Conservation (phyloP, 1,140 invertebrate genomes). For the Musca vetustissima region DNA sequence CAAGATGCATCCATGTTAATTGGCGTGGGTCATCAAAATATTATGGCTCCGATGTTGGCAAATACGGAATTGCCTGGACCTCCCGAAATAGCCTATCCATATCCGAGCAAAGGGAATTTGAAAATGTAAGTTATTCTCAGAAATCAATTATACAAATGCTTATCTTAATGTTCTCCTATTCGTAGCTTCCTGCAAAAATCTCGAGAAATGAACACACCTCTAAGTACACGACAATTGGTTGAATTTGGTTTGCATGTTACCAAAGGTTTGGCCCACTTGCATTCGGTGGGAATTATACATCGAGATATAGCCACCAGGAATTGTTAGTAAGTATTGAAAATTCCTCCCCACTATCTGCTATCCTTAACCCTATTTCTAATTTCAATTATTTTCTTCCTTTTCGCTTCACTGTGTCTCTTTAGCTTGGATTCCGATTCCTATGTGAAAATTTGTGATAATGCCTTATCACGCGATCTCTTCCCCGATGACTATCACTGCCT, state of each 20-base stretch:
- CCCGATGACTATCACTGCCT: slow-evolving; percentile 94
- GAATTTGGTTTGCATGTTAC: slow-evolving; percentile 87
- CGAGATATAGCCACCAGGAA: slow-evolving; percentile 89
- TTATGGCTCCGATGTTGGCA: slow-evolving; percentile 78
- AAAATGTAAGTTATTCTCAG: slow-evolving; percentile 69
- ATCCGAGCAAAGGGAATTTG: slow-evolving; percentile 79
- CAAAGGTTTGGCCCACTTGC: slow-evolving; percentile 84
- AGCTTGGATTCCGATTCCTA: slow-evolving; percentile 80
- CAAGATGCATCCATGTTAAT: slow-evolving; percentile 83
- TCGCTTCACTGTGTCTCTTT: slow-evolving; percentile 32
- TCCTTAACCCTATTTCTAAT: neutral
- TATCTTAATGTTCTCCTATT: neutral
- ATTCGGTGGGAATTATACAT: slow-evolving; percentile 85
- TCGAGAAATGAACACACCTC: slow-evolving; percentile 59
- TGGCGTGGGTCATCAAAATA: slow-evolving; percentile 78
- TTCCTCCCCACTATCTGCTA: neutral
- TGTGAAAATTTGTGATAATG: slow-evolving; percentile 87
- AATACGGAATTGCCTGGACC: slow-evolving; percentile 73
- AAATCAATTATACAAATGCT: neutral
- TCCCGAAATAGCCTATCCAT: slow-evolving; percentile 81
- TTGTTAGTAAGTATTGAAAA: slow-evolving; percentile 73
- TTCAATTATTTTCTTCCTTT: neutral
- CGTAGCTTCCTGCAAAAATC: slow-evolving; percentile 67
- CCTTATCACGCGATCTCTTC: slow-evolving; percentile 87
- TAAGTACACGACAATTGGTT: slow-evolving; percentile 82